Evolutionary conservation across 53 echinoderm and acorn worm species (phyloP), one percentile per base, ranked within the genome.

Genomic region (Paelopatides confundens): DNA sequence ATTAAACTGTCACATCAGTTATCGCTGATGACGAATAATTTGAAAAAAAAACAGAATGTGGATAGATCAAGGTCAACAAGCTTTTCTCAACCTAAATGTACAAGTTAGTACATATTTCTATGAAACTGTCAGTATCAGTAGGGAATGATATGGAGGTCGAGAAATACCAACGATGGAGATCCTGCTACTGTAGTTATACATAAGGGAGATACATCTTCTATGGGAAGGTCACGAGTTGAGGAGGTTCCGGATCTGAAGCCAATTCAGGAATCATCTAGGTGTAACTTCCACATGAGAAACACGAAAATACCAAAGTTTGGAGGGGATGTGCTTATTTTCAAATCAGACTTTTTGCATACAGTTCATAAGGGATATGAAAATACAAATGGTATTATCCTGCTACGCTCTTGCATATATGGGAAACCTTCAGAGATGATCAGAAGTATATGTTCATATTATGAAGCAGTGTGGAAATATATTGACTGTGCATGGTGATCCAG

Each of bases 401-500:
- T 94, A 10, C 66, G 90, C n/a, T 65, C 89, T 26, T 89, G 94
- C 66, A 66, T 92, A 2, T 50, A 74, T 17, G 94, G 91, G 29
- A 88, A 85, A 35, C 94, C 94, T 17, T 64, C 71, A 4, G 89
- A 94, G 21, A 74, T 91, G 38, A 76, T 93, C 30, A 35, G 66
- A 77, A 87, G 91, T 0, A 46, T 92, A 0, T 87, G 92, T 15
- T 39, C 77, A 4, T 85, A 89, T 40, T 92, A 89, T 32, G 89
- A 88, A 26, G 92, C 92, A 31, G 88, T 63, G 14, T 85, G 78
- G 89, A 85, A 89, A 17, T 85, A 92, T 33, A 85, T 92, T 11
- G 85, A 92, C 81, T 23, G 74, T 89, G 5, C 86, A 93, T 65
- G 90, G 93, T 15, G 93, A 90, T 63, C 87, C 90, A 12, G 43